These are phyloP conservation scores for Anticlea derivata DNA, from an alignment of 2,888 invertebrate genomes.

Conservation along the genomic window DNA sequence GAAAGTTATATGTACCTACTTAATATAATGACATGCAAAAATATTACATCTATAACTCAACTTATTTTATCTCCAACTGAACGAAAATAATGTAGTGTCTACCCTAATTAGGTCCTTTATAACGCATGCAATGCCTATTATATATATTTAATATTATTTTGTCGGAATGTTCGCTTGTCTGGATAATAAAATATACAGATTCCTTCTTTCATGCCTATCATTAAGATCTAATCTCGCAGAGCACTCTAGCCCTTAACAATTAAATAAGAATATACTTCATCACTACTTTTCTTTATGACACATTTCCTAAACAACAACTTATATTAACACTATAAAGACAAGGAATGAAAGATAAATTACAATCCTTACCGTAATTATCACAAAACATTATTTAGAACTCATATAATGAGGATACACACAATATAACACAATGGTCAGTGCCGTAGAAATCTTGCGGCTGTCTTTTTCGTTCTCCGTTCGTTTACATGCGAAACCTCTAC, in stretches of 20 bases:
- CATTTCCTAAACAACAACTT: too few species aligned
- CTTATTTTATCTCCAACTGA: neutral
- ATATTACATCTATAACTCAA: too few species aligned
- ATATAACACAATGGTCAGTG: conserved; percentile 32
- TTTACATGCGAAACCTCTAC: conserved; percentile 79
- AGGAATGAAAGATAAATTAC: conserved; percentile 78
- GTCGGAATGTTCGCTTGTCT: neutral
- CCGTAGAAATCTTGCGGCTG: conserved; percentile 31
- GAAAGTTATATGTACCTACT: too few species aligned
- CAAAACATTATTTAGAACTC: conserved; percentile 40
- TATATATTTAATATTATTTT: neutral
- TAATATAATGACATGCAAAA: too few species aligned
- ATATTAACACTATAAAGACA: too few species aligned
- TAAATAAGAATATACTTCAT: too few species aligned
- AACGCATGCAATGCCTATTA: conserved; percentile 1
- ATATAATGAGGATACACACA: conserved; percentile 45
- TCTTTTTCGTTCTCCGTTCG: conserved; percentile 55
- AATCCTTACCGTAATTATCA: conserved; percentile 60
- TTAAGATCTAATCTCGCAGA: too few species aligned
- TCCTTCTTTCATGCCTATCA: too few species aligned
- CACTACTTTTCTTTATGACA: conserved; percentile 15
- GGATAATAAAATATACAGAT: conserved; percentile 1
- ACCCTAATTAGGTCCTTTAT: neutral
- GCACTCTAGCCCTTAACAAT: too few species aligned
- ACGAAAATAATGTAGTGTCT: neutral